phyloP scores from a whole-genome alignment of 1,140 invertebrate species.

The Diabrotica virgifera region DNA sequence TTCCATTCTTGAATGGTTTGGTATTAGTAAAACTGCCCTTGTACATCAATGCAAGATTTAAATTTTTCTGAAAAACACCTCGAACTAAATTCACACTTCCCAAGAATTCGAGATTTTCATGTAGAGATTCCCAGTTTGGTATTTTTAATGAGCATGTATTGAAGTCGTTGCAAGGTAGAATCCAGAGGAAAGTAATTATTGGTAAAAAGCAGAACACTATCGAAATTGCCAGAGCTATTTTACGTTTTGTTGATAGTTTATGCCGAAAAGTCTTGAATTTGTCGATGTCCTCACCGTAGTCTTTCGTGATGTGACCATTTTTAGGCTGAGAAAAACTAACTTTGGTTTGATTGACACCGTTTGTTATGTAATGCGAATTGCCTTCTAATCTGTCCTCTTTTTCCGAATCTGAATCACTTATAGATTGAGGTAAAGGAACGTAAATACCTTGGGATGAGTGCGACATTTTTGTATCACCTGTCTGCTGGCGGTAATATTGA shows the following conservation, averaged over 20 bases:
- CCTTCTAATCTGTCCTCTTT: constrained; percentile 57
- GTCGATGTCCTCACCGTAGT: constrained; percentile 54
- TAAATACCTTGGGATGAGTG: constrained; percentile 55
- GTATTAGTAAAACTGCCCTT: constrained; percentile 61
- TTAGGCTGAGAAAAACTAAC: constrained; percentile 28
- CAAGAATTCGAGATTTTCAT: constrained; percentile 68
- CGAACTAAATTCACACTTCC: constrained; percentile 67
- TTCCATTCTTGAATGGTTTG: constrained; percentile 50
- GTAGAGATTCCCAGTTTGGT: constrained; percentile 67
- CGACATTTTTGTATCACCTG: constrained; percentile 29
- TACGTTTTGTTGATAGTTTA: constrained; percentile 62
- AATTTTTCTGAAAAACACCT: constrained; percentile 56
- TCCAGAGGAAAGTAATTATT: constrained; percentile 70
- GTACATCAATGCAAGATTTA: constrained; percentile 69
- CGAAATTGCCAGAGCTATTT: constrained; percentile 60
- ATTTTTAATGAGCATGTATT: constrained; percentile 61
- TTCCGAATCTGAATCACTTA: constrained; percentile 72
- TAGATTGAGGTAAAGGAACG: constrained; percentile 66
- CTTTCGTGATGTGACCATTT: constrained; percentile 37
- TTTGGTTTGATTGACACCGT: constrained; percentile 30
- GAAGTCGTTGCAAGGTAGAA: constrained; percentile 66
- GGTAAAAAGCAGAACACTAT: constrained; percentile 68
- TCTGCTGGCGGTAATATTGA: too few species aligned
- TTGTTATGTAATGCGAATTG: constrained; percentile 40
- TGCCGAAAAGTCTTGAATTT: constrained; percentile 54